These are phyloP conservation scores for Channa maculata DNA, from an alignment of 2,113 vertebrate genomes.

Conservation along the genomic window DNA sequence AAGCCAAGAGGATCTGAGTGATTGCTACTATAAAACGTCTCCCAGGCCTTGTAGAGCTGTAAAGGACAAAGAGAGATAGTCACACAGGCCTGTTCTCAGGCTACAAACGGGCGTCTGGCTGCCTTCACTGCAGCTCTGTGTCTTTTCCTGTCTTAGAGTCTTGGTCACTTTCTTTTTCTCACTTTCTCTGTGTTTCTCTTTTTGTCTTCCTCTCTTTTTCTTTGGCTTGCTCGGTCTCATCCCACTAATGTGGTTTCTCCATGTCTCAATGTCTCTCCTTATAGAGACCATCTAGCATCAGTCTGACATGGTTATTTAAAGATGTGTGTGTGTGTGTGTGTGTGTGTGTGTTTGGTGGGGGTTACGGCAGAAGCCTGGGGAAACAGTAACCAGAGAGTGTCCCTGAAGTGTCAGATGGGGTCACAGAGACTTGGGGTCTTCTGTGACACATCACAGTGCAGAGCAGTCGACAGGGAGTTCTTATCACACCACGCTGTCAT, in stretches of 20 bases:
- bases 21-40: constrained; percentile 77
- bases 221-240: constrained; percentile 2
- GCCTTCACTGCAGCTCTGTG: constrained; percentile 65
- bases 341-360: constrained; percentile 19
- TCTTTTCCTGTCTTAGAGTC: constrained; percentile 30
- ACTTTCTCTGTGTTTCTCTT: constrained; percentile 18
- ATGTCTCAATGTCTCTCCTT: constrained; percentile 24
- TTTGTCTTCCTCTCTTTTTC: background rate
- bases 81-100: constrained; percentile 70
- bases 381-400: constrained; percentile 79
- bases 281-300: constrained; percentile 32
- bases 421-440: constrained; percentile 66
- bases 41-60: constrained; percentile 75
- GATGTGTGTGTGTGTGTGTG: constrained; percentile 31
- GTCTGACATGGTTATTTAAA: constrained; percentile 66
- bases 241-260: constrained; percentile 15
- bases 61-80: constrained; percentile 76
- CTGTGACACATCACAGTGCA: constrained; percentile 77
- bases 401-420: constrained; percentile 71
- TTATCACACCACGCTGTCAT: constrained; percentile 73
- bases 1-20: constrained; percentile 76
- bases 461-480: constrained; percentile 61
- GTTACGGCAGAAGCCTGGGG: constrained; percentile 62
- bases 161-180: constrained; percentile 19
- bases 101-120: constrained; percentile 73